These are phyloP conservation scores for Metallyticus violacea DNA, from an alignment of 2,888 invertebrate genomes.

Conservation along the genomic window DNA sequence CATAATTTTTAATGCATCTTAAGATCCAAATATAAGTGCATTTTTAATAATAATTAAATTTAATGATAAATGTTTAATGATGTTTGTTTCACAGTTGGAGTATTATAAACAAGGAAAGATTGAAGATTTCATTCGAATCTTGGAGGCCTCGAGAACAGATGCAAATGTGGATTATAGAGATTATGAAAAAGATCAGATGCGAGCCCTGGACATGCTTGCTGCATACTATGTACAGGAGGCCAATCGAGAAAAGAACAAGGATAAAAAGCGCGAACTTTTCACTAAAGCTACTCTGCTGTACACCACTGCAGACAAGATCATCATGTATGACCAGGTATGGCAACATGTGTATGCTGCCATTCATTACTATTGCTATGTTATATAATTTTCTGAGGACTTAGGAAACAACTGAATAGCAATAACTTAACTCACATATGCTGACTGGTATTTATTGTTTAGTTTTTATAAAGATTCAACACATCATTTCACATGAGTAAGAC, in stretches of 20 bases:
- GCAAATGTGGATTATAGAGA: constrained; percentile 85
- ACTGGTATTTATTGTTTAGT: no score
- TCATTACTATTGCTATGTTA: no score
- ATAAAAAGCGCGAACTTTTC: constrained; percentile 90
- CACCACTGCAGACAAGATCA: constrained; percentile 97
- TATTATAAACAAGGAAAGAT: constrained; percentile 94
- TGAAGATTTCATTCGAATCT: constrained; percentile 89
- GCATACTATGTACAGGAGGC: constrained; percentile 97
- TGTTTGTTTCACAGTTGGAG: constrained; percentile 73
- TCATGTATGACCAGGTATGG: constrained; percentile 96
- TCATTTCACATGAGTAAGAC: no score
- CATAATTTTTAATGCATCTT: no score
- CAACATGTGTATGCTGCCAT: no score
- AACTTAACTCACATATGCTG: no score
- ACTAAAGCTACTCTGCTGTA: constrained; percentile 96
- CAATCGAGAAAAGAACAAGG: constrained; percentile 91
- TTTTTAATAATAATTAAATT: no score
- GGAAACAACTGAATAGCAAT: no score
- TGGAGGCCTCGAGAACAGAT: constrained; percentile 84
- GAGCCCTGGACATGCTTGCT: constrained; percentile 94
- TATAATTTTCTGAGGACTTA: no score
- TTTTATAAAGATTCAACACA: no score
- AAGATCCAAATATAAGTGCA: no score
- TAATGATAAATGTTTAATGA: no score
- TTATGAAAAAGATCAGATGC: constrained; percentile 97